Conservation (phyloP, 1,140 invertebrate genomes). For the Drosophila malerkotliana region DNA sequence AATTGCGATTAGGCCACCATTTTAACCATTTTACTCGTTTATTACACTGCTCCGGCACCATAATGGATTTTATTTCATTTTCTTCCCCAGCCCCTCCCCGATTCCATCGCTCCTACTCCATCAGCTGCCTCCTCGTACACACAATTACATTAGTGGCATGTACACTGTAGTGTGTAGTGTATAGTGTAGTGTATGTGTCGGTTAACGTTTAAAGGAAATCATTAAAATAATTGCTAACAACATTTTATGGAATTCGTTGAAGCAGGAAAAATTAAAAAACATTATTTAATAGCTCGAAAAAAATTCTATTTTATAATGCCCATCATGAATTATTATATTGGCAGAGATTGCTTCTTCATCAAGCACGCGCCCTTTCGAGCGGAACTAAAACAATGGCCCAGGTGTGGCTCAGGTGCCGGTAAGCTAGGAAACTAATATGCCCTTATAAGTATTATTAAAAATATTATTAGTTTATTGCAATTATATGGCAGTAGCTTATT, state of each 20-base stretch:
- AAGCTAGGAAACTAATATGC: neutral
- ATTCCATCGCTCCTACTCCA: neutral
- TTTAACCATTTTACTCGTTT: constrained; percentile 81
- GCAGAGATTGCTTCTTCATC: constrained; percentile 40
- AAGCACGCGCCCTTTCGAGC: constrained; percentile 11
- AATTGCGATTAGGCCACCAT: constrained; percentile 83
- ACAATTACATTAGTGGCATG: constrained; percentile 72
- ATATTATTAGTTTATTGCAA: neutral
- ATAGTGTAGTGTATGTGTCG: constrained; percentile 31
- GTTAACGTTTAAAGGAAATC: constrained; percentile 80
- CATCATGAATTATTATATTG: constrained; percentile 46
- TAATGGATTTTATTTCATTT: constrained; percentile 82
- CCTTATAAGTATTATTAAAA: neutral
- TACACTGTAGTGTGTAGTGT: neutral
- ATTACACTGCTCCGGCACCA: constrained; percentile 77
- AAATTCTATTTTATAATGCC: constrained; percentile 54
- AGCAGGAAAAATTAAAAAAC: constrained; percentile 66
- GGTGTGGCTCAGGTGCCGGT: neutral
- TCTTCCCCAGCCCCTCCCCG: constrained; percentile 27
- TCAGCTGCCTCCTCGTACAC: constrained; percentile 30
- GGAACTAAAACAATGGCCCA: constrained; percentile 41
- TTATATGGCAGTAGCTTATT: no score
- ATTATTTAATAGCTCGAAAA: constrained; percentile 60
- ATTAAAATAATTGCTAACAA: constrained; percentile 78
- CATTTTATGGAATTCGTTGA: constrained; percentile 77